Percentiles rank a stretch among this genome's conserved stretches.
Evolutionary conservation across 2,888 invertebrate genomes (phyloP).

Genomic region (Merodon equestris): DNA sequence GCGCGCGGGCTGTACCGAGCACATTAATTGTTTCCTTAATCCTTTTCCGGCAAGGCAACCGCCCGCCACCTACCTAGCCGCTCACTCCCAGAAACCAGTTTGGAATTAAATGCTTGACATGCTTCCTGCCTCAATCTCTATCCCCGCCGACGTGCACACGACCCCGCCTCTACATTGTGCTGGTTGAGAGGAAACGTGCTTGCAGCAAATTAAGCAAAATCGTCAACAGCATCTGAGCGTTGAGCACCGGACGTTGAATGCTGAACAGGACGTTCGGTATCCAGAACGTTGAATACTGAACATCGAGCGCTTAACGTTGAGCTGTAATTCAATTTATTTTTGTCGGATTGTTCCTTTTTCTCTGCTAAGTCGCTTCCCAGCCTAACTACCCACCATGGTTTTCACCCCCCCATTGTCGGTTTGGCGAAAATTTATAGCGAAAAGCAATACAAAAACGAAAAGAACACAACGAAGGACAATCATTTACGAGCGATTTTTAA

Average conservation of each 20-base stretch:
- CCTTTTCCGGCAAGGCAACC: constrained; percentile 43
- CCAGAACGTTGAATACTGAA: no score
- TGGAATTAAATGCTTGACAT: constrained; percentile 51
- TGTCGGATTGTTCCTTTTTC: constrained; percentile 1
- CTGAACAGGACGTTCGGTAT: constrained; percentile 7
- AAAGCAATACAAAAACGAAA: no score
- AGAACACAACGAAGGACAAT: constrained; percentile 30
- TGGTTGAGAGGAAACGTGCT: constrained; percentile 34
- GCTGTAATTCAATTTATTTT: constrained; percentile 54
- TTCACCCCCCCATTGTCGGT: no score
- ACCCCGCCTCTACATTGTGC: no score
- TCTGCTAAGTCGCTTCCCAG: not conserved
- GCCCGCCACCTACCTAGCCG: not conserved
- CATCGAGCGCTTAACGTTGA: constrained; percentile 2
- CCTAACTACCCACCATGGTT: not conserved
- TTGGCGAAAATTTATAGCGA: no score
- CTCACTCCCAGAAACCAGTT: constrained; percentile 7
- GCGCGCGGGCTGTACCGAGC: not conserved
- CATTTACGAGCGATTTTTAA: constrained; percentile 63
- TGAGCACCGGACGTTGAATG: no score
- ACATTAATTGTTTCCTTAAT: constrained; percentile 63
- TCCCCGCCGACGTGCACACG: not conserved
- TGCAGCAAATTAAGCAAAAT: constrained; percentile 59
- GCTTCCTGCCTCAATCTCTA: constrained; percentile 3
- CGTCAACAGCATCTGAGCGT: constrained; percentile 54